Base-by-base conservation (phyloP, 2,888 invertebrate genomes). In the Caenorhabditis auriculariae region DNA sequence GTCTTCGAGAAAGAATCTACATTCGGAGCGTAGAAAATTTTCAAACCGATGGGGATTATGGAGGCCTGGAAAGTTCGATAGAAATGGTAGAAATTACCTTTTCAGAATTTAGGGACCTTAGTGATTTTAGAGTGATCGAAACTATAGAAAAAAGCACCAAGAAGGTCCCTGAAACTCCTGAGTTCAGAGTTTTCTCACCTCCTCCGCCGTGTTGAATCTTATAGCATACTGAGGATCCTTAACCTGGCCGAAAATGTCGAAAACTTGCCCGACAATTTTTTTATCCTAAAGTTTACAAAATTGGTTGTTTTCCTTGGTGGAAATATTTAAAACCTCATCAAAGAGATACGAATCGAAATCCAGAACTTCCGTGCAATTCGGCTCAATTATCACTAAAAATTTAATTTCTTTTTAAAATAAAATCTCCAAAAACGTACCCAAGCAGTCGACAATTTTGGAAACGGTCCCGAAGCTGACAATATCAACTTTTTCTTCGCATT, bases 231-330 rank as follows among this genome's bases (percentile, higher is more conserved):
- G 46, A 19, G 63, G 63, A 17, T 29, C 35, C 28, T 63, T 63
- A 17, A 63, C 63, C 28, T 63, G 63, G 2, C 63, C 63, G 27
- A 63, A 63, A 38, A 63, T 63, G 27, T 63, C 63, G 21, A 55
- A 63, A 42, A 63, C 35, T 26, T 58, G 54, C 4, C 63, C 63
- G 2, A 63, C 44, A 2, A 58, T n/a, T 9, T 48, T 52, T 12
- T 49, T 50, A 12, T 45, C 46, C 37, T 61, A 19, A 21, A 37
- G 21, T 12, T 24, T 19, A 21, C 9, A 19, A 9, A 24, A 15
- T 21, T 6, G 21, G 5, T 12, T 17, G 21, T 41, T 9, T 41
- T 41, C 41, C 21, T 17, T 19, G 21, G 7, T 19, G 7, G 44
- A 43, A 43, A 23, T 4, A 23, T 9, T 4, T 24, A 43, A 23